phyloP scores from a whole-genome alignment of 2,888 invertebrate species.

The Drosophila rellima region DNA sequence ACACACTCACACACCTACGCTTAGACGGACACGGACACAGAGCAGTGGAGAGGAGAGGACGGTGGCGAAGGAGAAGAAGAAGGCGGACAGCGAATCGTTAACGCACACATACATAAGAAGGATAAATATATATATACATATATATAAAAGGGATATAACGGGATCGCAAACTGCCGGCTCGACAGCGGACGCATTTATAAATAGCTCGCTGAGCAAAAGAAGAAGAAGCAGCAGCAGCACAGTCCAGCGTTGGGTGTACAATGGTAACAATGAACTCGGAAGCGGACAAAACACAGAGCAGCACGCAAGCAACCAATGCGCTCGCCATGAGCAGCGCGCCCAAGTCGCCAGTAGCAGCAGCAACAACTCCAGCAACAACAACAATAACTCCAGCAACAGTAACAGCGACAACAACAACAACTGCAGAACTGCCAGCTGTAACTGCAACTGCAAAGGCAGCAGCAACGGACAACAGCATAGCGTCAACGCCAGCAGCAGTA shows the following conservation, averaged over 20 bases:
- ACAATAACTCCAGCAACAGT: slow-evolving; percentile 12
- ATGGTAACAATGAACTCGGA: slow-evolving; percentile 86
- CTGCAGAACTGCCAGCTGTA: slow-evolving; percentile 4
- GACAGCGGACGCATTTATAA: slow-evolving; percentile 31
- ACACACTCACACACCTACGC: slow-evolving; percentile 18
- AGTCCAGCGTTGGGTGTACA: slow-evolving; percentile 54
- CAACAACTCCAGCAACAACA: not conserved
- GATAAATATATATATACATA: slow-evolving; percentile 15
- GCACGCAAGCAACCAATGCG: slow-evolving; percentile 73
- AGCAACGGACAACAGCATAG: slow-evolving; percentile 14
- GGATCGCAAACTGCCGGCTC: slow-evolving; percentile 15
- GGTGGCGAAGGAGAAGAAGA: not conserved
- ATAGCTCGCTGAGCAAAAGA: slow-evolving; percentile 50
- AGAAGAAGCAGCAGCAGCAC: slow-evolving; percentile 5
- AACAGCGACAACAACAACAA: slow-evolving; percentile 6
- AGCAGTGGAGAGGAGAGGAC: not conserved
- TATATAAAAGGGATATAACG: slow-evolving; percentile 23
- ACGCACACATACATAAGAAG: slow-evolving; percentile 34
- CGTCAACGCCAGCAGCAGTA: slow-evolving; percentile 44
- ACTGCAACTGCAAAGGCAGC: slow-evolving; percentile 21
- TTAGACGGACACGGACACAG: not conserved
- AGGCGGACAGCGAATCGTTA: slow-evolving; percentile 36
- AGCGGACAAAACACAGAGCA: slow-evolving; percentile 84
- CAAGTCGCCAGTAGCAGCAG: slow-evolving; percentile 54
- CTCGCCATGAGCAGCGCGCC: slow-evolving; percentile 68